A percentile compares a stretch with the other conserved stretches of the same genome.
These are phyloP conservation scores for Falco punctatus DNA, from an alignment of 2,113 vertebrate genomes.

Conservation along the genomic window DNA sequence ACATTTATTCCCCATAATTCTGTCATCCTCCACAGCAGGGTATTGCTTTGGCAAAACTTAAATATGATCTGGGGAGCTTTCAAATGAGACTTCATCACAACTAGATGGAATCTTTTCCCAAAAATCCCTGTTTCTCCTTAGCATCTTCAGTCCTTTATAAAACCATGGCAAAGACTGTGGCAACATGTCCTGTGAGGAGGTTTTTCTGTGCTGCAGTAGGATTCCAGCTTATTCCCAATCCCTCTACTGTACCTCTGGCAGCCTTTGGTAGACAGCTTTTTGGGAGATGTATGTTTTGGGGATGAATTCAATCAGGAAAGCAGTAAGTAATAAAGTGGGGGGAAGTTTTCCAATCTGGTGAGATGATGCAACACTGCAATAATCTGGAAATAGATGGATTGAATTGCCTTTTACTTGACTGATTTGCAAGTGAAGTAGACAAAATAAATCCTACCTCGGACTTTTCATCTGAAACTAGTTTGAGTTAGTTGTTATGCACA, in stretches of 20 bases:
- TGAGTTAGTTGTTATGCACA: background rate
- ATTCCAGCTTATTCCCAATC: background rate
- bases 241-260: background rate
- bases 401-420: background rate
- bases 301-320: background rate
- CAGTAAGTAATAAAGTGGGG: background rate
- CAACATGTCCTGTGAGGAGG: background rate
- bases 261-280: background rate
- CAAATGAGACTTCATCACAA: background rate
- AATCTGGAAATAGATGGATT: background rate
- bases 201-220: background rate
- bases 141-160: background rate
- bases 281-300: background rate
- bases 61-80: background rate
- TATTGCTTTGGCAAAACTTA: background rate
- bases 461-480: constrained; percentile 43
- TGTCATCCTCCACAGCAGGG: background rate
- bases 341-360: background rate
- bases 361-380: background rate
- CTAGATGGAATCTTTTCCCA: background rate
- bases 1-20: background rate
- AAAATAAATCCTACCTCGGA: constrained; percentile 41
- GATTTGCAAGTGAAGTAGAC: constrained; percentile 12
- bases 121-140: background rate
- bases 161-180: background rate